Evolutionary conservation across 2,888 invertebrate species (phyloP).

Genomic region (Prionchulus punctatus): DNA sequence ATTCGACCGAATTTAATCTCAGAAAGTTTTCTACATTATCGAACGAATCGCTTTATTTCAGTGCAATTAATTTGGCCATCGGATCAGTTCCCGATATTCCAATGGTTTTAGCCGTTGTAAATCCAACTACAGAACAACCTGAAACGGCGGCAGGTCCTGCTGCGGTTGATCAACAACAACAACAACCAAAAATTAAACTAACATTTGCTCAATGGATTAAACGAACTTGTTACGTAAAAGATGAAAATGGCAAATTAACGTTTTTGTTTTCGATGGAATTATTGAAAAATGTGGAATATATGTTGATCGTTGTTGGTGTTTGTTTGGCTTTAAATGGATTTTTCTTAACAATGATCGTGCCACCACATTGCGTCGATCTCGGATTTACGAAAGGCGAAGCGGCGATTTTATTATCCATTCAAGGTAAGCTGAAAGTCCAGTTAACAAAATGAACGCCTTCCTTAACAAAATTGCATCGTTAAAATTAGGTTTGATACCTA

Average conservation of each 20-base stretch:
- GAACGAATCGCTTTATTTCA: too few relatives aligned
- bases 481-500: background rate
- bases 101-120: too few relatives aligned
- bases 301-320: background rate
- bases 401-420: background rate
- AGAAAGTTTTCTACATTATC: too few relatives aligned
- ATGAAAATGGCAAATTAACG: background rate
- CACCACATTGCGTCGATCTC: background rate
- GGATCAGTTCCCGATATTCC: too few relatives aligned
- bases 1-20: too few relatives aligned
- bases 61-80: too few relatives aligned
- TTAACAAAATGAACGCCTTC: background rate
- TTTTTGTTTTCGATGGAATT: background rate
- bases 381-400: background rate
- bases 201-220: too few relatives aligned
- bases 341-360: background rate
- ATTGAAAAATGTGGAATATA: background rate
- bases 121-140: too few relatives aligned
- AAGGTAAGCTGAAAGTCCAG: background rate
- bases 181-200: too few relatives aligned
- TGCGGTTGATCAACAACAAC: too few relatives aligned
- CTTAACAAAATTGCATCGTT: too few relatives aligned
- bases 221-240: background rate
- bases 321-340: background rate
- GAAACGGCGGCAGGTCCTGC: too few relatives aligned